Conservation (phyloP, 2,797 vertebrate species). For the Parotocinclus haroldoi region DNA sequence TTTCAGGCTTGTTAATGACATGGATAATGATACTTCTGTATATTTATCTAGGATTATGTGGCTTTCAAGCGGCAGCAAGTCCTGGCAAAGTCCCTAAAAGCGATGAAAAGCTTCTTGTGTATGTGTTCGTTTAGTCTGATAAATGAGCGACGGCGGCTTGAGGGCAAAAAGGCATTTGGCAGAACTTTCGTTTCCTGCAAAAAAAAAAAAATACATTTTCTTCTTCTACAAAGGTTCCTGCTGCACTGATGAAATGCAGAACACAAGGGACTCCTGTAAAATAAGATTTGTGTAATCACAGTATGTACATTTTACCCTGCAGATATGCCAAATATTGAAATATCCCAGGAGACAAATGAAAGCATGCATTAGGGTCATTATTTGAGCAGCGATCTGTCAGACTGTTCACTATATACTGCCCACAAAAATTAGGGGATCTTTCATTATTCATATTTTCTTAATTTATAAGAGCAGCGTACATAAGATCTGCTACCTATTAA, state of each 20-base stretch:
- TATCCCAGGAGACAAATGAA: too few species aligned
- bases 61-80: conserved; percentile 87
- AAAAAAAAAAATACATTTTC: conserved; percentile 52
- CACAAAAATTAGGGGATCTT: too few species aligned
- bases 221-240: conserved; percentile 50
- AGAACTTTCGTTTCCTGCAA: conserved; percentile 55
- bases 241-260: conserved; percentile 47
- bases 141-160: conserved; percentile 79
- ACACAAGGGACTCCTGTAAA: conserved; percentile 70
- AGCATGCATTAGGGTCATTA: too few species aligned
- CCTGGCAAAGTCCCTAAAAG: conserved; percentile 81
- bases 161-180: conserved; percentile 79
- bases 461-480: too few species aligned
- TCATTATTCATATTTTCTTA: too few species aligned
- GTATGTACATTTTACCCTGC: too few species aligned
- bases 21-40: conserved; percentile 73
- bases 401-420: too few species aligned
- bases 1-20: conserved; percentile 72
- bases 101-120: conserved; percentile 77
- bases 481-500: too few species aligned
- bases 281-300: conserved; percentile 39
- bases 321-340: too few species aligned
- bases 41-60: conserved; percentile 85
- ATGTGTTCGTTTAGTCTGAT: conserved; percentile 80
- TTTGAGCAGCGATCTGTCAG: too few species aligned